Conservation (phyloP, 2,113 vertebrate species). For the Tor tambroides region DNA sequence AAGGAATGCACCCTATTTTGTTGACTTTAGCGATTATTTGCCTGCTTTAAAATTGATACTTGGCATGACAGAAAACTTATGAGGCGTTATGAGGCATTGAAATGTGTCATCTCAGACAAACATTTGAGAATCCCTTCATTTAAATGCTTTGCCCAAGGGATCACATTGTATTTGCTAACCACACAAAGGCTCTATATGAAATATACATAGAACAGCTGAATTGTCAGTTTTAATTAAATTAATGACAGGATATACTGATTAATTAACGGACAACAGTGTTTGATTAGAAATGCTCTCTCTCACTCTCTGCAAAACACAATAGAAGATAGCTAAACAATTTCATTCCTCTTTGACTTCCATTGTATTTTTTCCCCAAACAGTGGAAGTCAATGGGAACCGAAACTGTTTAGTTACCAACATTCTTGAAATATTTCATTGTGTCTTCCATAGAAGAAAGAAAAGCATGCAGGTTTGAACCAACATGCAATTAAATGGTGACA, state of each 20-base stretch:
- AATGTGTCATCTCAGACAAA: conserved; percentile 9
- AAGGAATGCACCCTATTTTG: background rate
- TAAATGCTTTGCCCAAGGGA: background rate
- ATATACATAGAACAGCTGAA: background rate
- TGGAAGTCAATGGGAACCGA: background rate
- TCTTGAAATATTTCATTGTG: too few species aligned
- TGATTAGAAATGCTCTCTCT: too few species aligned
- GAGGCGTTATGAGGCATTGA: background rate
- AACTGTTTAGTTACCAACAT: too few species aligned
- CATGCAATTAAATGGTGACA: too few species aligned
- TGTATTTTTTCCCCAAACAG: background rate
- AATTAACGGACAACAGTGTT: background rate
- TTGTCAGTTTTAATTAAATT: background rate
- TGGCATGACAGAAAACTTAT: conserved; percentile 5
- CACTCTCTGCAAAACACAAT: too few species aligned
- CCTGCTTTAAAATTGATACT: conserved; percentile 19
- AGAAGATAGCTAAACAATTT: too few species aligned
- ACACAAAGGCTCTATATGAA: background rate
- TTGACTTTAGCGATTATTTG: conserved; percentile 29
- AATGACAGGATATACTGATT: background rate
- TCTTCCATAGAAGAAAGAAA: too few species aligned
- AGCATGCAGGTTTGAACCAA: too few species aligned
- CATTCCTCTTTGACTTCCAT: too few species aligned
- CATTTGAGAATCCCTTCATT: background rate
- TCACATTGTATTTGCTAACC: background rate